Percentiles rank a stretch among this genome's conserved stretches.
phyloP scores from a whole-genome alignment of 2,797 vertebrate genomes.

The Sebastes jordani region DNA sequence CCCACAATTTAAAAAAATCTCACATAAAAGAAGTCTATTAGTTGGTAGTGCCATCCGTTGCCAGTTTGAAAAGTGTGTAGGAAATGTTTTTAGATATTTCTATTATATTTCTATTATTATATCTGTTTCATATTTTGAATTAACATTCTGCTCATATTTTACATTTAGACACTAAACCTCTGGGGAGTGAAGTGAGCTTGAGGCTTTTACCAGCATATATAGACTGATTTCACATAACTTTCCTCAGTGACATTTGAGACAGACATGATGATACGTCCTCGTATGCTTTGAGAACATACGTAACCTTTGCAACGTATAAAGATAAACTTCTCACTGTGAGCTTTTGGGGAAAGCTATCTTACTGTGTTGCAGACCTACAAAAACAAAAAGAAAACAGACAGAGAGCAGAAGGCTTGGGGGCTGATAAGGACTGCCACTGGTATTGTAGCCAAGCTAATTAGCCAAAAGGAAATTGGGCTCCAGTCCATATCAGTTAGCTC shows the following conservation, averaged over 20 bases:
- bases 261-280: background rate
- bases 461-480: conserved; percentile 82
- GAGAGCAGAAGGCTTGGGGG: conserved; percentile 64
- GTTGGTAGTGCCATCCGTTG: background rate
- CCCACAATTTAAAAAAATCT: background rate
- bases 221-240: background rate
- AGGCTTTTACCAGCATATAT: background rate
- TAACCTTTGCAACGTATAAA: conserved; percentile 11
- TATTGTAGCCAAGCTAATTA: conserved; percentile 84
- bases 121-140: background rate
- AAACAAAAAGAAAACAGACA: conserved; percentile 1
- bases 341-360: conserved; percentile 23
- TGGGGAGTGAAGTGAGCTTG: background rate
- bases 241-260: background rate
- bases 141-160: background rate
- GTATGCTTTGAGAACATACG: background rate
- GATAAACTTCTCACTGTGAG: conserved; percentile 15
- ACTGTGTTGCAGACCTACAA: conserved; percentile 21
- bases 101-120: background rate
- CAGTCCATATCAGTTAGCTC: conserved; percentile 79
- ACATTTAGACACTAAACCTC: conserved; percentile 2
- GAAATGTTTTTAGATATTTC: background rate
- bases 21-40: background rate
- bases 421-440: conserved; percentile 76
- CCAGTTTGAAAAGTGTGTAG: background rate